Evolutionary conservation across 1,140 invertebrate genomes (phyloP), one percentile per base, ranked within the genome.

Genomic region (Kradibia gibbosae): DNA sequence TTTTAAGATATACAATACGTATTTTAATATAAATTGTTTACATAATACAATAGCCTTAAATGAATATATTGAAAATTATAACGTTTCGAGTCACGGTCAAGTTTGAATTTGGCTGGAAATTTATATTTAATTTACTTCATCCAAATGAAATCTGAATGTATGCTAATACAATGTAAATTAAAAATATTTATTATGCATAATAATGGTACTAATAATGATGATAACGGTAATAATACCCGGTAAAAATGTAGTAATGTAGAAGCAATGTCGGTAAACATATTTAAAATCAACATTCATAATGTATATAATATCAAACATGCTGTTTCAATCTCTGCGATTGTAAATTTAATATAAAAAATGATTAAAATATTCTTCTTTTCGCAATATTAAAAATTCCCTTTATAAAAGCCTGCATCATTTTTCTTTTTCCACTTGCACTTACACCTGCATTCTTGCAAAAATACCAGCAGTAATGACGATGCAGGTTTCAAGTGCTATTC

Each of bases 401-500:
- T 67, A 8, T n/a, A 8, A 67, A 67, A 39, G 17, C 1, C 34
- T 1, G 4, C 20, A 15, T 67, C 20, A 39, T 67, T 67, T 39
- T 67, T 17, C 1, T 39, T n/a, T 39, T 36, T n/a, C 34, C 34
- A 1, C 20, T 39, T 22, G 39, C 34, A n/a, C 62, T 36, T 22
- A 7, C 34, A 53, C 50, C 50, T 53, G 7, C 28, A 67, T 67
- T 67, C 34, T 67, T 67, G 36, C 62, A 39, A 39, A 67, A 39
- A 39, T 39, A 39, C 62, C 62, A 39, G 4, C 34, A 0, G 36
- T 39, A 67, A 67, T 72, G 70, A 50, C 25, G 42, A 48, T 72
- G 1, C 70, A 48, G 45, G 3, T 48, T 48, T 72, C 70, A 72
- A 72, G 25, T 72, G 70, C 8, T 72, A 20, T 45, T 72, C 22